A percentile compares a stretch with the other conserved stretches of the same genome.
Evolutionary conservation across 2,888 invertebrate genomes (phyloP).

Genomic region (Electrophaes corylata): DNA sequence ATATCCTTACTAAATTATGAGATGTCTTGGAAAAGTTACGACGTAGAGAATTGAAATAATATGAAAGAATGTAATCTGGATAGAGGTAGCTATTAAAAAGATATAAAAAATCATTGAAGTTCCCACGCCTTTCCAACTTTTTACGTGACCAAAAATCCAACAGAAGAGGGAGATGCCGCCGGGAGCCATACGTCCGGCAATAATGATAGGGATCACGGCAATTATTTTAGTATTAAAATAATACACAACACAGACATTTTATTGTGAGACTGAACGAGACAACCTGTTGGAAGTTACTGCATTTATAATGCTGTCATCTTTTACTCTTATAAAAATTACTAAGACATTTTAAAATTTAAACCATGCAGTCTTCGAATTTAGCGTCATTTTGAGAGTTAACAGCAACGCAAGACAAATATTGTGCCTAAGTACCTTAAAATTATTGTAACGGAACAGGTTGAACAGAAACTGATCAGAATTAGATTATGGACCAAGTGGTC

Average conservation of each 20-base stretch:
- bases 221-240: slow-evolving; percentile 69
- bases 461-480: slow-evolving; percentile 3
- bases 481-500: slow-evolving; percentile 19
- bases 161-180: slow-evolving; percentile 62
- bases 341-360: neutral
- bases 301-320: slow-evolving; percentile 59
- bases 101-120: slow-evolving; percentile 55
- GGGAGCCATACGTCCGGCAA: slow-evolving; percentile 69
- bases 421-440: neutral
- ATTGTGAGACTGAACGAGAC: slow-evolving; percentile 38
- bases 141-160: slow-evolving; percentile 56
- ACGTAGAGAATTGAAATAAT: slow-evolving; percentile 7
- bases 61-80: slow-evolving; percentile 44
- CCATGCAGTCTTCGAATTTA: neutral
- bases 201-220: slow-evolving; percentile 78
- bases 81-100: slow-evolving; percentile 58
- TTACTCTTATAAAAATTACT: slow-evolving; percentile 22
- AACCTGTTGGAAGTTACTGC: slow-evolving; percentile 59
- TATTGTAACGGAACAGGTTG: slow-evolving; percentile 1
- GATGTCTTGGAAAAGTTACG: neutral
- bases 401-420: neutral
- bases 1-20: slow-evolving; percentile 2
- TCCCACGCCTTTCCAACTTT: slow-evolving; percentile 48
- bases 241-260: slow-evolving; percentile 47
- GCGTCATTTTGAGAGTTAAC: neutral